phyloP scores from a whole-genome alignment of 2,113 vertebrate species.

The Percina caprodes region DNA sequence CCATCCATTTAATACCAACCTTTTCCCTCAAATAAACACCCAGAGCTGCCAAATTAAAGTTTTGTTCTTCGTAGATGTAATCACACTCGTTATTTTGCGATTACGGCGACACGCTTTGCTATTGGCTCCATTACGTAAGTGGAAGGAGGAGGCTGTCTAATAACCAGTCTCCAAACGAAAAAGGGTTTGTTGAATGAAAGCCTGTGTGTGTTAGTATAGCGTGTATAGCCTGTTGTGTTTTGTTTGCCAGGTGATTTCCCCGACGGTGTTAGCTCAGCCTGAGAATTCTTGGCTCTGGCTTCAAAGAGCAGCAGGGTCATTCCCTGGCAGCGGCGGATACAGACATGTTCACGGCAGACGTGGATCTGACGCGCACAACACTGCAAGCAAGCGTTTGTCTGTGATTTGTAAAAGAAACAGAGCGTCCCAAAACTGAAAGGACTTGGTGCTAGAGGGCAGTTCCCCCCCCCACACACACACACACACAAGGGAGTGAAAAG shows the following conservation, averaged over 20 bases:
- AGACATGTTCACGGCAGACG: slow-evolving; percentile 71
- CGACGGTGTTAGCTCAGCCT: slow-evolving; percentile 73
- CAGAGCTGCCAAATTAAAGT: background rate
- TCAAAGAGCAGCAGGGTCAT: slow-evolving; percentile 78
- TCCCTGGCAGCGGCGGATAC: slow-evolving; percentile 70
- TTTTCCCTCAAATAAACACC: slow-evolving; percentile 3
- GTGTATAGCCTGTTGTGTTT: slow-evolving; percentile 59
- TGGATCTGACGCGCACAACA: background rate
- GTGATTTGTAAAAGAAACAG: background rate
- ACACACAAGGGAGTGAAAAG: too few species aligned
- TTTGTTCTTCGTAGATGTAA: slow-evolving; percentile 16
- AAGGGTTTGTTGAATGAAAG: slow-evolving; percentile 48
- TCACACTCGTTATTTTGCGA: slow-evolving; percentile 2
- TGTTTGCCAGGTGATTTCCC: slow-evolving; percentile 80
- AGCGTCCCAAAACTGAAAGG: too few species aligned
- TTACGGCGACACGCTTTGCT: slow-evolving; percentile 7
- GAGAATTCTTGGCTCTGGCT: slow-evolving; percentile 78
- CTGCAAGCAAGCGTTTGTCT: background rate
- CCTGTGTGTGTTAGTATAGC: slow-evolving; percentile 57
- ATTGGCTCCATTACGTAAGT: slow-evolving; percentile 25
- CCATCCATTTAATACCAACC: background rate
- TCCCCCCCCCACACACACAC: too few species aligned
- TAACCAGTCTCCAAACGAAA: slow-evolving; percentile 34
- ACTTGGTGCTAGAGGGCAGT: too few species aligned
- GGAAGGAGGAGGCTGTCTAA: slow-evolving; percentile 9